phyloP scores from a whole-genome alignment of 2,113 vertebrate species.

The Recurvirostra avosetta region DNA sequence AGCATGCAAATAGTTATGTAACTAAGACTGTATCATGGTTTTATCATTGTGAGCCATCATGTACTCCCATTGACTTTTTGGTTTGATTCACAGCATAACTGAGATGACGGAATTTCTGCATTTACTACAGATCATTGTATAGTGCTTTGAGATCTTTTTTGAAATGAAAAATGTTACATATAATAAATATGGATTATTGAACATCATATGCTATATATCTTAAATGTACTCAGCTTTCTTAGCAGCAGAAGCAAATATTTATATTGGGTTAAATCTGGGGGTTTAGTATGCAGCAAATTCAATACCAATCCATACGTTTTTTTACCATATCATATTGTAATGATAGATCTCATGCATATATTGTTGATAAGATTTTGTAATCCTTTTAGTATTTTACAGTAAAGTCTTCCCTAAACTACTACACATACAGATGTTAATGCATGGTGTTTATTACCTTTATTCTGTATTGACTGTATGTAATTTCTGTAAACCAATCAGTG shows the following conservation, averaged over 20 bases:
- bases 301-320: neutral
- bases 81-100: neutral
- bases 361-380: neutral
- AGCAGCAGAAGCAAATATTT: neutral
- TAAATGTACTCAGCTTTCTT: neutral
- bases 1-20: neutral
- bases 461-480: neutral
- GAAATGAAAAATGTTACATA: neutral
- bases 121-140: neutral
- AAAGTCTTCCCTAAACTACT: neutral
- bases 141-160: neutral
- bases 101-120: neutral
- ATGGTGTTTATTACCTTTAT: neutral
- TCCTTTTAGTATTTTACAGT: neutral
- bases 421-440: neutral
- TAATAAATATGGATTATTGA: neutral
- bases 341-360: neutral
- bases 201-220: neutral
- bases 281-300: neutral
- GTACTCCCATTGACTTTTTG: neutral
- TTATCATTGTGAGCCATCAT: neutral
- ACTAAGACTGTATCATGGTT: neutral
- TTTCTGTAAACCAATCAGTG: neutral
- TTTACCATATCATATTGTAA: neutral
- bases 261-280: neutral